Evolutionary conservation across 2,113 vertebrate genomes (phyloP).

Genomic region (Arizona elegans): DNA sequence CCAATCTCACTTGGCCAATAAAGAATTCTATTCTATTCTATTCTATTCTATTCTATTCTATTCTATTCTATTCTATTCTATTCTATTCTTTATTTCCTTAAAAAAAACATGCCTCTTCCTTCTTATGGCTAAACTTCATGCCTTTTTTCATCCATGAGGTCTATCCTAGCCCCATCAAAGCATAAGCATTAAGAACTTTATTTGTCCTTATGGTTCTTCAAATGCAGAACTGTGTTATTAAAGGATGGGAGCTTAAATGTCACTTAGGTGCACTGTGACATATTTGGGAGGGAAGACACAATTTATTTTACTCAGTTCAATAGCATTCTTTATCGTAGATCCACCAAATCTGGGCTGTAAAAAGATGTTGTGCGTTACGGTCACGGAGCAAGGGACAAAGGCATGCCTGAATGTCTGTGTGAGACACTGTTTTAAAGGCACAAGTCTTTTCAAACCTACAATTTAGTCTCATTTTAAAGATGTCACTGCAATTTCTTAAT

Average conservation of each 20-base stretch:
- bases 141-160: background rate
- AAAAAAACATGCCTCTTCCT: background rate
- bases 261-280: background rate
- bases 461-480: background rate
- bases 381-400: background rate
- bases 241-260: background rate
- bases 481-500: background rate
- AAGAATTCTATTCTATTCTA: too few relatives aligned
- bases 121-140: background rate
- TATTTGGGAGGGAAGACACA: background rate
- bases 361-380: background rate
- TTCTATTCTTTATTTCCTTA: background rate
- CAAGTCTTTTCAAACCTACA: background rate
- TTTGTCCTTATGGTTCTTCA: background rate
- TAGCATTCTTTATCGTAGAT: background rate
- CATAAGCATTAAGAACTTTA: background rate
- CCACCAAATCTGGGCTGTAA: background rate
- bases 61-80: too few relatives aligned
- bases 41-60: too few relatives aligned
- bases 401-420: background rate
- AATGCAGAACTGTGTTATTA: background rate
- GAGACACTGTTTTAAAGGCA: background rate
- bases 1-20: too few relatives aligned
- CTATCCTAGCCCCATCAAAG: background rate
- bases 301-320: background rate